Evolutionary conservation across 37 sponge, comb jelly and placozoan genomes (phyloP).

Genomic region (Oopsacas minuta): DNA sequence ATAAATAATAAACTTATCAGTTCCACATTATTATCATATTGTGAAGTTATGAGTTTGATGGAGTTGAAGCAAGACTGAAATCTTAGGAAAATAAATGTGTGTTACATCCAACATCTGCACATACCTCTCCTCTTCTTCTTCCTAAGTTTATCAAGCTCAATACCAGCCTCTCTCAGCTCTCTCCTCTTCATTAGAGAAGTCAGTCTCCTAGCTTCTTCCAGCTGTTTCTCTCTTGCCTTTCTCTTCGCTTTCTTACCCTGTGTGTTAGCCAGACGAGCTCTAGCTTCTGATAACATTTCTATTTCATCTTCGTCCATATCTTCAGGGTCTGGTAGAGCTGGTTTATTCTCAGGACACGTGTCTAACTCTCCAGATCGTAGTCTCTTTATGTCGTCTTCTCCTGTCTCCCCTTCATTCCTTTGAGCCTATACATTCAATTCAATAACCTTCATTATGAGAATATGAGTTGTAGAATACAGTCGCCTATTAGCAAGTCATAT

Average conservation of each 20-base stretch:
- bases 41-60: too few species aligned
- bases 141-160: conserved; percentile 38
- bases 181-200: conserved; percentile 90
- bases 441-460: neutral
- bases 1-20: too few species aligned
- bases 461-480: too few species aligned
- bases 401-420: conserved; percentile 78
- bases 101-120: neutral
- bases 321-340: conserved; percentile 92
- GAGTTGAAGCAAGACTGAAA: too few species aligned
- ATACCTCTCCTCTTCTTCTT: conserved; percentile 26
- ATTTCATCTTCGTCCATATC: conserved; percentile 99
- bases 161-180: conserved; percentile 88
- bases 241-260: conserved; percentile 99
- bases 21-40: too few species aligned
- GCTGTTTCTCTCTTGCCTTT: conserved; percentile 97
- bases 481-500: too few species aligned
- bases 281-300: conserved; percentile 96
- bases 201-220: conserved; percentile 94
- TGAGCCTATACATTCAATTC: conserved; percentile 45
- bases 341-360: conserved; percentile 85
- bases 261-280: conserved; percentile 95
- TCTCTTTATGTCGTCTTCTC: conserved; percentile 65
- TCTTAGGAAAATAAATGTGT: neutral
- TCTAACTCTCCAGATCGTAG: conserved; percentile 94